Percentiles rank a stretch among this genome's conserved stretches.
These are phyloP conservation scores for Sitodiplosis mosellana DNA, from an alignment of 1,140 invertebrate species.

Conservation along the genomic window DNA sequence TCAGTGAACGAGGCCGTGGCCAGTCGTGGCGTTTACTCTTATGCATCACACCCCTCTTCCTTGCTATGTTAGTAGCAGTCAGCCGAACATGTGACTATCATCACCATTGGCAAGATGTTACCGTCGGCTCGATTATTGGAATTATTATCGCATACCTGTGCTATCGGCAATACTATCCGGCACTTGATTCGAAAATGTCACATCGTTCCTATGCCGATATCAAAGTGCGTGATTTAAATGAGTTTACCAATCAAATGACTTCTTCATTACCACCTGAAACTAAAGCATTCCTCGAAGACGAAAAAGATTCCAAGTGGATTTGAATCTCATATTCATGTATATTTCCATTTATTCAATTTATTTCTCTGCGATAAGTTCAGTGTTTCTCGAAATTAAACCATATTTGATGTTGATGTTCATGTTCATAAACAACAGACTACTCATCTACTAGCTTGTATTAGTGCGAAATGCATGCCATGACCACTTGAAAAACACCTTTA, in stretches of 20 bases:
- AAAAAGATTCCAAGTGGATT: neutral
- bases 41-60: slow-evolving; percentile 36
- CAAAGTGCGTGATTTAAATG: neutral
- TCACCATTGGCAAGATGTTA: slow-evolving; percentile 78
- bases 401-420: no score
- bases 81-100: slow-evolving; percentile 75
- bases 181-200: slow-evolving; percentile 31
- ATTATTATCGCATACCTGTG: slow-evolving; percentile 37
- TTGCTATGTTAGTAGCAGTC: slow-evolving; percentile 46
- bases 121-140: slow-evolving; percentile 49
- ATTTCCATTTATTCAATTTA: no score
- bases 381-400: no score
- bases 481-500: no score
- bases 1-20: slow-evolving; percentile 33
- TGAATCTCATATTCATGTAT: neutral
- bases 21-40: slow-evolving; percentile 39
- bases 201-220: slow-evolving; percentile 20
- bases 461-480: no score
- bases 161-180: slow-evolving; percentile 60
- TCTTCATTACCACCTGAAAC: neutral
- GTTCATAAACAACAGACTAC: no score
- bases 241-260: neutral
- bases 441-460: no score
- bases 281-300: neutral
- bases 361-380: no score